Base-by-base conservation (phyloP, 2,888 invertebrate genomes). In the Rhodophaea formosa region DNA sequence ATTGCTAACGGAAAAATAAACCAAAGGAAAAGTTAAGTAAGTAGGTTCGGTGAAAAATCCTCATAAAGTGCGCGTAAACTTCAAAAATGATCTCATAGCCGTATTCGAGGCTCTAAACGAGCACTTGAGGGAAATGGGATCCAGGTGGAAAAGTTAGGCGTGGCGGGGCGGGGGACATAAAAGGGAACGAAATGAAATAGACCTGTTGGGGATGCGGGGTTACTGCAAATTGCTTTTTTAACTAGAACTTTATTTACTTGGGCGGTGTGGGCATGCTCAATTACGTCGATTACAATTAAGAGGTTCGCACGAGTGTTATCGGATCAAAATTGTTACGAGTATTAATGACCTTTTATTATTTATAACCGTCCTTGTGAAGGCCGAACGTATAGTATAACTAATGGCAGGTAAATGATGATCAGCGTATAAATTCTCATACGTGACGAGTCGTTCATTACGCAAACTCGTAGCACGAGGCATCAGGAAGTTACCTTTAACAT, bases 401-500 rank as follows among this genome's bases (percentile, higher is more conserved):
- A 72, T 72, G 71, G 70, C 67, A 68, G 68, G 69, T 73, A 71
- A 72, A 69, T 71, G 69, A 67, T 76, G 71, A 75, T 73, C 66
- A 70, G 71, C 71, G 75, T 75, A 72, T 72, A 76, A 74, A 77
- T 77, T 75, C 62, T 71, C 74, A 78, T 62, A 82, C 82, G 84
- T 84, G 80, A 79, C 74, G 79, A 72, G 78, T 29, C 44, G 55
- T 75, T 69, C 69, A 80, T 86, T 86, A 81, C 80, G 78, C 80
- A 80, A 81, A 80, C 79, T 75, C 71, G 66, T 75, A 71, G 69
- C 80, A 75, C 75, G 74, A 77, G 75, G 68, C 76, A 82, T 75
- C 72, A 88, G 89, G 89, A 90, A 90, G 79, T 87, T 84, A 86
- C 88, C 87, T 88, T 88, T 86, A 84, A 74, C 82, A 79, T 74